Percentiles rank a stretch among this genome's conserved stretches.
These are phyloP conservation scores for Lissonota sp. DNA, from an alignment of 2,888 invertebrate species.

Conservation along the genomic window DNA sequence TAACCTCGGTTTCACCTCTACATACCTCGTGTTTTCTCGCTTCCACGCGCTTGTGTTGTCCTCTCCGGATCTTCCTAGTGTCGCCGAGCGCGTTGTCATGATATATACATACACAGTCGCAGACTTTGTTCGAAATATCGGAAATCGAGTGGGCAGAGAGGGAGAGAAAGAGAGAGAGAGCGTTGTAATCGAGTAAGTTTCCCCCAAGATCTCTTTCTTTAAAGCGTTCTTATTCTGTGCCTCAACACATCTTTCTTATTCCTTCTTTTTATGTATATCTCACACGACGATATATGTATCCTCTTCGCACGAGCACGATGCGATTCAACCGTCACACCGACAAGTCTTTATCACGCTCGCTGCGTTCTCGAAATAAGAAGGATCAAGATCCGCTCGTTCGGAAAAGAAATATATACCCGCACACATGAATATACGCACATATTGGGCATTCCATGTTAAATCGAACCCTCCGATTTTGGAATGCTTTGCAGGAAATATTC, in stretches of 20 bases:
- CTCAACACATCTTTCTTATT: slow-evolving; percentile 53
- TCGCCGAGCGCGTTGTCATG: slow-evolving; percentile 52
- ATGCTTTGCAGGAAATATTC: too few species aligned
- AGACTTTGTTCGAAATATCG: slow-evolving; percentile 64
- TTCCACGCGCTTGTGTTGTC: slow-evolving; percentile 4
- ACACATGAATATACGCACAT: slow-evolving; percentile 16
- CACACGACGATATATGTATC: slow-evolving; percentile 36
- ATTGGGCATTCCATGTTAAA: too few species aligned
- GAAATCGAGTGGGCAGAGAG: slow-evolving; percentile 64
- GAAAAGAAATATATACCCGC: slow-evolving; percentile 40
- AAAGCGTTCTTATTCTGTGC: slow-evolving; percentile 56
- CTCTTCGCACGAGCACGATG: slow-evolving; percentile 12
- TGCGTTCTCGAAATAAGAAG: slow-evolving; percentile 61
- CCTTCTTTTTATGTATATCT: slow-evolving; percentile 54
- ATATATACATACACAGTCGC: slow-evolving; percentile 21
- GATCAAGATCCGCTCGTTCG: slow-evolving; percentile 60
- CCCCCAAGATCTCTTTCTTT: slow-evolving; percentile 62
- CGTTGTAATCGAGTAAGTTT: slow-evolving; percentile 61
- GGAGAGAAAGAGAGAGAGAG: too few species aligned
- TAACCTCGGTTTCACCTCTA: slow-evolving; percentile 41
- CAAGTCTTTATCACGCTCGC: slow-evolving; percentile 66
- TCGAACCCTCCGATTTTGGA: too few species aligned
- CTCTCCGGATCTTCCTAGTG: slow-evolving; percentile 42
- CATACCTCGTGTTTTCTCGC: neutral
- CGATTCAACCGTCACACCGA: slow-evolving; percentile 46